Evolutionary conservation across 2,113 vertebrate species (phyloP), one percentile per base, ranked within the genome.

Genomic region (Nansenia antarctica): DNA sequence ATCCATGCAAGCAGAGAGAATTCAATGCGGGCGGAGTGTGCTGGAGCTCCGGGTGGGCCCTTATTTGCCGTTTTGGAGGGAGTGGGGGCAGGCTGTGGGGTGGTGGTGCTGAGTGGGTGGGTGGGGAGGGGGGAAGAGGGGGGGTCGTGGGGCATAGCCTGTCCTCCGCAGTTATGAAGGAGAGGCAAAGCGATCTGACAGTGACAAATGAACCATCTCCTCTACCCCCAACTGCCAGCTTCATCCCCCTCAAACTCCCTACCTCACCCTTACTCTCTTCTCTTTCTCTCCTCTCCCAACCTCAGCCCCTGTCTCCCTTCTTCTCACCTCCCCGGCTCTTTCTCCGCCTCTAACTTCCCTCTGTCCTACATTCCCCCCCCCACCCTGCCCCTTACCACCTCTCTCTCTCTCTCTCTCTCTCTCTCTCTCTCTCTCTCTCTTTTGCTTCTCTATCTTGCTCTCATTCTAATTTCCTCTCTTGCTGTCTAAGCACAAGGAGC

Each of bases 191-290:
- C 83, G 87, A 90, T 89, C 80, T 87, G 90, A 92, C 91, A 91
- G 86, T 91, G 90, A 92, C 88, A 90, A 90, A 93, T 90, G 88
- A 89, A 90, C 83, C 86, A 76, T 85, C 84, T 85, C 82, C 70
- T 72, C 78, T 82, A 65, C 67, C 69, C 72, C 81, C 52, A 64
- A 57, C 72, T 20, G 59, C 70, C 72, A 54, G 24, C 30, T 39
- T 68, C 64, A 62, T 85, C 80, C 79, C 83, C 79, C 73, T 66
- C 73, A 37, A 83, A 75, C 47, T 34, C 73, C 69, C 78, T 35
- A 61, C n/a, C n/a, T 63, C 68, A 32, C 45, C 27, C 4, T 65
- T 58, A 72, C 66, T 73, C 49, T 34, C 60, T 27, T 77, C 42
- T 24, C n/a, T 24, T 30, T 6, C 53, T 15, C 35, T 18, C 18